Conservation (phyloP, 2,888 invertebrate species). For the Caenorhabditis sp. region DNA sequence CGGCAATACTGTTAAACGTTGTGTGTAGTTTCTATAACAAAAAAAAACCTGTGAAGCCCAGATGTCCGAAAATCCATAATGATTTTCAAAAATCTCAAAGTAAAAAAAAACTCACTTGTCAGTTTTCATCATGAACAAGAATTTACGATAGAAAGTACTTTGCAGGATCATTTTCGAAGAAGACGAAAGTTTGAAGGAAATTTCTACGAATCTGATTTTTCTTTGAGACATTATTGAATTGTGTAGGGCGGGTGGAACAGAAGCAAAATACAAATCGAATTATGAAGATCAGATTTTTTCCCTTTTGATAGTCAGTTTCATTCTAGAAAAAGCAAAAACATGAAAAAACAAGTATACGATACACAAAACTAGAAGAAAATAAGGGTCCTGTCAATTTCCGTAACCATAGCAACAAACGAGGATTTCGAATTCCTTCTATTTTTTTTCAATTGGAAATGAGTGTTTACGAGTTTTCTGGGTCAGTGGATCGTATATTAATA, state of each 20-base stretch:
- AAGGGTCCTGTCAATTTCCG: no score
- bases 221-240: constrained; percentile 6
- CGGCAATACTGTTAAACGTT: constrained; percentile 29
- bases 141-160: constrained; percentile 32
- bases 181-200: constrained; percentile 6
- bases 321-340: not conserved
- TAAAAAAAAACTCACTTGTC: constrained; percentile 28
- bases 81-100: not conserved
- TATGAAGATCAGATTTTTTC: not conserved
- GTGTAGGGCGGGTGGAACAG: constrained; percentile 24
- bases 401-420: not conserved
- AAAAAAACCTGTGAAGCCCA: no score
- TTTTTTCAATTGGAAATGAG: not conserved
- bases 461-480: not conserved
- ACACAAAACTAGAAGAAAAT: no score
- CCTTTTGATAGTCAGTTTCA: no score
- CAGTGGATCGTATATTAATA: not conserved
- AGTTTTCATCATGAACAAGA: constrained; percentile 27
- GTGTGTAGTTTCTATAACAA: constrained; percentile 26
- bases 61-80: not conserved
- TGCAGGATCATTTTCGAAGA: constrained; percentile 29
- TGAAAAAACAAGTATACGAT: not conserved
- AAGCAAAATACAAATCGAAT: constrained; percentile 2
- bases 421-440: not conserved
- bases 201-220: not conserved